Base-by-base conservation (phyloP, 2,888 invertebrate genomes). In the Acleris laterana region DNA sequence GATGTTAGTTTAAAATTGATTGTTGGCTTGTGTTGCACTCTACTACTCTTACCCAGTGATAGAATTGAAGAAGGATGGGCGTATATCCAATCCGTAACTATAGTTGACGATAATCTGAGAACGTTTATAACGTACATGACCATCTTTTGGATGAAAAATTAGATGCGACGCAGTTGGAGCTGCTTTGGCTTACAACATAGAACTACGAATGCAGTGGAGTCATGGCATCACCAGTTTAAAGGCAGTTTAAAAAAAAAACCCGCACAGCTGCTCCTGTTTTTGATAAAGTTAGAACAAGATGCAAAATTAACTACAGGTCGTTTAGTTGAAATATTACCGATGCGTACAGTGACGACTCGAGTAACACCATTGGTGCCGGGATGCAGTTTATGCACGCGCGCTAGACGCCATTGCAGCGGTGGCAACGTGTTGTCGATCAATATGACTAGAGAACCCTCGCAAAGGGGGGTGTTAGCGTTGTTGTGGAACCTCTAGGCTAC, bases 211-310 rank as follows among this genome's bases (percentile, higher is more conserved):
- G 16, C 28, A 51, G 16, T 25, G 51, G 51, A 51, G 22, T 28
- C 51, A 28, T 51, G 51, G 51, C 22, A 51, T 22, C 28, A 51
- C 51, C 51, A 51, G 22, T 51, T 51, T 51, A 51, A 19, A 25
- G 28, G 22, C 28, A 22, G 51, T 51, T 25, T 20, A 2, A 20
- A 22, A 48, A 48, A 48, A 48, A 48, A 48, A 48, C 5, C 48
- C 48, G 17, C 48, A 48, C 48, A 48, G 48, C 19, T 48, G 48
- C 48, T 48, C 48, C 48, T 48, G 48, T 48, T 48, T 48, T 48
- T 48, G 48, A 17, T 48, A 48, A 48, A 17, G 48, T 48, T 48
- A 17, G 48, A 17, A 48, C n/a, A 48, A 46, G 20, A 20, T 20
- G 20, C 20, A 20, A 20, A 20, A 20, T 20, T 20, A n/a, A n/a